Evolutionary conservation across 2,888 invertebrate species (phyloP).

Genomic region (Trisateles emortualis): DNA sequence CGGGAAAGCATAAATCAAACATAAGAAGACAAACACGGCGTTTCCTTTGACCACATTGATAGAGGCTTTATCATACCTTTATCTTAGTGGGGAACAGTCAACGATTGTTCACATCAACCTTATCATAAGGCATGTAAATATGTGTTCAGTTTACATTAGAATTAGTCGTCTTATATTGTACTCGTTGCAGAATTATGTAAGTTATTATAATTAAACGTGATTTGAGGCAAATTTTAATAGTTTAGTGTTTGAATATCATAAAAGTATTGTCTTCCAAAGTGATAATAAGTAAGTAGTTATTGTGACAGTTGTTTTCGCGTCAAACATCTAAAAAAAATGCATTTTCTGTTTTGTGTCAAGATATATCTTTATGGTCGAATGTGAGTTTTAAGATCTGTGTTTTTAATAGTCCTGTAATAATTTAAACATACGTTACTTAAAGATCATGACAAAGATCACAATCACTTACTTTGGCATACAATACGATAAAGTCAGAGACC

Average conservation of each 20-base stretch:
- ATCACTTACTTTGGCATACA: constrained; percentile 20
- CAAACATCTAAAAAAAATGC: too few species aligned
- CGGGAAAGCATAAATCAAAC: constrained; percentile 71
- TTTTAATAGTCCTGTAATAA: constrained; percentile 4
- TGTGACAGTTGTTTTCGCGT: too few species aligned
- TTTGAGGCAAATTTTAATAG: constrained; percentile 35
- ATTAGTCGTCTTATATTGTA: constrained; percentile 57
- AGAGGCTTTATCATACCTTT: constrained; percentile 67
- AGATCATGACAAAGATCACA: constrained; percentile 31
- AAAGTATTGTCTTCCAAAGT: too few species aligned
- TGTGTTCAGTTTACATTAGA: constrained; percentile 61
- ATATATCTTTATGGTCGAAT: neutral
- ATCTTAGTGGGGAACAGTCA: constrained; percentile 65
- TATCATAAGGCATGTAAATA: constrained; percentile 69
- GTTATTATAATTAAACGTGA: constrained; percentile 33
- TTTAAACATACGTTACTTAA: constrained; percentile 19
- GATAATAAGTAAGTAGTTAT: too few species aligned
- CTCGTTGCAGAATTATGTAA: constrained; percentile 44
- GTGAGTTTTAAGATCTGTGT: constrained; percentile 1
- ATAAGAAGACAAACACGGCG: constrained; percentile 66
- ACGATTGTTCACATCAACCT: constrained; percentile 67
- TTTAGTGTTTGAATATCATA: too few species aligned
- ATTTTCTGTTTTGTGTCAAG: neutral
- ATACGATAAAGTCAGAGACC: constrained; percentile 4
- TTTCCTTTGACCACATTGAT: constrained; percentile 78